Evolutionary conservation across 2,113 vertebrate species (phyloP).

Genomic region (Emydocephalus ijimae): DNA sequence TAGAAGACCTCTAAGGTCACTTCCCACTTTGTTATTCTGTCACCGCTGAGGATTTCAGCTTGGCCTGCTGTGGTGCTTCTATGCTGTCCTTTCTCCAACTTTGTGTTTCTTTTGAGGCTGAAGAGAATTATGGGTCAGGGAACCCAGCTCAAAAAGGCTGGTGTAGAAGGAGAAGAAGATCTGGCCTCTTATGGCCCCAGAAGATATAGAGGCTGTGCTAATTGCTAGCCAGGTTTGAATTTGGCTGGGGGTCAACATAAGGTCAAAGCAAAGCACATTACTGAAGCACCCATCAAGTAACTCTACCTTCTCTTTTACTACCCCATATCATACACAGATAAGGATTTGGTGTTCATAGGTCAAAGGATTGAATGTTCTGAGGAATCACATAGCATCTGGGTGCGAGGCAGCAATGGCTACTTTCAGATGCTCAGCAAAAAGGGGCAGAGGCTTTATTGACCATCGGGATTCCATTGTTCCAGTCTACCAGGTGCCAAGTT

Average conservation of each 20-base stretch:
- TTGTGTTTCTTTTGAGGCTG: background rate
- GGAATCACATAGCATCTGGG: constrained; percentile 21
- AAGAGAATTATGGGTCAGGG: background rate
- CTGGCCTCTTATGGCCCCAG: background rate
- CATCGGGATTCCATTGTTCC: background rate
- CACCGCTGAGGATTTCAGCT: background rate
- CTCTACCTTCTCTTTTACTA: constrained; percentile 2
- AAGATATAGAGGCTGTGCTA: background rate
- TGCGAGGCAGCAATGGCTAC: background rate
- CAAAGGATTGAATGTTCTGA: constrained; percentile 29
- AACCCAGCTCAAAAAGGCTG: background rate
- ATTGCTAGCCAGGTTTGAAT: background rate
- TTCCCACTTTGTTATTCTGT: background rate
- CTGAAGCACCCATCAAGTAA: constrained; percentile 8
- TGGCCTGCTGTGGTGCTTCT: background rate
- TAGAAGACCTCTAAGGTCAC: background rate
- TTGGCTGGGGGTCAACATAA: background rate
- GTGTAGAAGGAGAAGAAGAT: background rate
- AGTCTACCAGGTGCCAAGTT: background rate
- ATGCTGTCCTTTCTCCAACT: background rate
- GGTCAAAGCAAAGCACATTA: constrained; percentile 17
- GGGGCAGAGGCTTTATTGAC: background rate
- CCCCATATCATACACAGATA: background rate
- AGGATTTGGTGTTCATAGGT: constrained; percentile 20
- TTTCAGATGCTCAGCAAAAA: background rate